Evolutionary conservation across 1,140 invertebrate species (phyloP).

Genomic region (Drosophila asahinai): DNA sequence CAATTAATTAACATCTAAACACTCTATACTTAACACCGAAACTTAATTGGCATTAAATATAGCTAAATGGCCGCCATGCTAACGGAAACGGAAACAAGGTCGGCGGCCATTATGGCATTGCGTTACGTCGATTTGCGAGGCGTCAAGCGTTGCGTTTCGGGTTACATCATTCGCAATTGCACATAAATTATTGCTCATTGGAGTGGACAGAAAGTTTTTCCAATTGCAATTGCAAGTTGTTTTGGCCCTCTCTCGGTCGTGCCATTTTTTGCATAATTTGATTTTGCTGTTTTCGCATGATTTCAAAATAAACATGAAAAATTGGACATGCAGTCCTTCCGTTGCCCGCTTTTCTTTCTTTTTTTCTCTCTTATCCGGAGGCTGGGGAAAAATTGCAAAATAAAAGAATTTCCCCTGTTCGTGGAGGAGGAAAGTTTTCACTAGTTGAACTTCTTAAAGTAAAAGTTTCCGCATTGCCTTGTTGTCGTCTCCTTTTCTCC

Average conservation of each 20-base stretch:
- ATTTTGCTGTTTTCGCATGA: slow-evolving; percentile 68
- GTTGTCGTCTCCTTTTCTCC: slow-evolving; percentile 16
- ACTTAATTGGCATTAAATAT: too few relatives aligned
- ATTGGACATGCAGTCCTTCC: slow-evolving; percentile 30
- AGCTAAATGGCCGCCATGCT: too few relatives aligned
- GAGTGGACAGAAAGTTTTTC: slow-evolving; percentile 45
- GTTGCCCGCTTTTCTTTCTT: too few relatives aligned
- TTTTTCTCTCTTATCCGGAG: neutral
- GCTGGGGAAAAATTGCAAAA: slow-evolving; percentile 12
- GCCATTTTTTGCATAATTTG: slow-evolving; percentile 59
- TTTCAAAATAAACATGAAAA: slow-evolving; percentile 68
- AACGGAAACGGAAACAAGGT: neutral
- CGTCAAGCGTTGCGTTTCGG: too few relatives aligned
- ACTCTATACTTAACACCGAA: too few relatives aligned
- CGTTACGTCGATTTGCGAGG: neutral
- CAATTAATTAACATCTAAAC: too few relatives aligned
- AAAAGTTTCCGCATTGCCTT: slow-evolving; percentile 51
- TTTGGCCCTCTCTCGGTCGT: slow-evolving; percentile 7
- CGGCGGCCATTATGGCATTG: neutral
- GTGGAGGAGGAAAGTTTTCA: slow-evolving; percentile 42
- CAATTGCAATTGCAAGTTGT: slow-evolving; percentile 39
- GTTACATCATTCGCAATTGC: slow-evolving; percentile 4
- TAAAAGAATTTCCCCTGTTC: slow-evolving; percentile 28
- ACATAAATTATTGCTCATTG: slow-evolving; percentile 47
- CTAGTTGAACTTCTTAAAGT: slow-evolving; percentile 55